phyloP scores from a whole-genome alignment of 2,888 invertebrate species.

The Nomada flava region DNA sequence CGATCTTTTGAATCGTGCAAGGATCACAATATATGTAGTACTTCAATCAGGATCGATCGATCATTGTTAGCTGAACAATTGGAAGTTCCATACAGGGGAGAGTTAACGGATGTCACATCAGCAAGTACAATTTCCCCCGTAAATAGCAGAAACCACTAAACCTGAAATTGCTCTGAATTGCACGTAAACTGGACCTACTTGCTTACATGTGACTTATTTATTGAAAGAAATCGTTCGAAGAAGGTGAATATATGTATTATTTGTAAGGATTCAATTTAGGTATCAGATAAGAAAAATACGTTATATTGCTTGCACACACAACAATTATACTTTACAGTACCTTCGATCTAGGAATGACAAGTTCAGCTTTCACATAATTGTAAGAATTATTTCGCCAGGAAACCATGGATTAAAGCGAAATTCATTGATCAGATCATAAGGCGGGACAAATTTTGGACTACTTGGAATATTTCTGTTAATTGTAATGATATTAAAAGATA shows the following conservation, averaged over 20 bases:
- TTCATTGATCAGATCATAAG: background rate
- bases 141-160: constrained; percentile 83
- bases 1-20: constrained; percentile 18
- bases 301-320: background rate
- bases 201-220: constrained; percentile 27
- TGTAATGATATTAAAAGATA: background rate
- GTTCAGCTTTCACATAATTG: too few relatives aligned
- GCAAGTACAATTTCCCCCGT: constrained; percentile 83
- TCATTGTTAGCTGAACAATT: constrained; percentile 73
- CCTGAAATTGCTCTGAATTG: constrained; percentile 81
- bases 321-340: too few relatives aligned
- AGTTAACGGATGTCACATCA: constrained; percentile 83
- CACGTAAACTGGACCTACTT: constrained; percentile 75
- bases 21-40: constrained; percentile 20
- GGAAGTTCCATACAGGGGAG: constrained; percentile 68
- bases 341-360: too few relatives aligned
- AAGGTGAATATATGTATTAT: background rate
- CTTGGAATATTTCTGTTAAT: background rate
- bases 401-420: background rate
- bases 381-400: too few relatives aligned
- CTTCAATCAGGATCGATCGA: constrained; percentile 64
- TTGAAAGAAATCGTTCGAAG: too few relatives aligned
- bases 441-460: background rate
- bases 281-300: too few relatives aligned
- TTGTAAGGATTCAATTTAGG: too few relatives aligned